Evolutionary conservation across 2,888 invertebrate species (phyloP).

Genomic region (Oasisia sp.): DNA sequence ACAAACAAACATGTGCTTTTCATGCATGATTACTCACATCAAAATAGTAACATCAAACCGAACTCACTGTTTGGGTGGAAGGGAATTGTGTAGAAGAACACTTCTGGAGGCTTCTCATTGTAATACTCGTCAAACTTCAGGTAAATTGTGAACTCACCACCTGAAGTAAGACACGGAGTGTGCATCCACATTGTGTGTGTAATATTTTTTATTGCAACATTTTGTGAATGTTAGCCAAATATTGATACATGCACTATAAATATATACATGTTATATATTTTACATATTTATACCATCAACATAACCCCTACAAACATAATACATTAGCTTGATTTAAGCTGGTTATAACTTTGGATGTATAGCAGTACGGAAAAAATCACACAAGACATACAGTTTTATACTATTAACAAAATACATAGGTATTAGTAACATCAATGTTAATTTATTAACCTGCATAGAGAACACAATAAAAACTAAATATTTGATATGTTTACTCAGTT

Average conservation of each 20-base stretch:
- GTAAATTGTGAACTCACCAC: constrained; percentile 59
- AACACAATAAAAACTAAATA: background rate
- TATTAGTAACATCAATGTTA: background rate
- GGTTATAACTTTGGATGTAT: background rate
- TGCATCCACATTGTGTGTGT: background rate
- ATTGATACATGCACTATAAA: background rate
- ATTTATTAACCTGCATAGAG: too few species aligned
- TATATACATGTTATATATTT: background rate
- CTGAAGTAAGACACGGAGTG: constrained; percentile 43
- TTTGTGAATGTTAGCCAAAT: background rate
- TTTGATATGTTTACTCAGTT: background rate
- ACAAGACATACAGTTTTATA: too few species aligned
- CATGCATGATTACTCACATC: background rate
- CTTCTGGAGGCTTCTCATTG: constrained; percentile 55
- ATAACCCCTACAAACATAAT: too few species aligned
- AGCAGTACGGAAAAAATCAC: background rate
- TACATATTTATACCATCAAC: too few species aligned
- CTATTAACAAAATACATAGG: too few species aligned
- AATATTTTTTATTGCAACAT: background rate
- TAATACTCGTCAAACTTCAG: constrained; percentile 62
- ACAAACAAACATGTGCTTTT: background rate
- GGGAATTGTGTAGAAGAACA: constrained; percentile 63
- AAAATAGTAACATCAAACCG: background rate
- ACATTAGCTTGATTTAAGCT: too few species aligned
- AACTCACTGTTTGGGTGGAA: constrained; percentile 63